phyloP scores from a whole-genome alignment of 2,888 invertebrate species.

The Sipha maydis region DNA sequence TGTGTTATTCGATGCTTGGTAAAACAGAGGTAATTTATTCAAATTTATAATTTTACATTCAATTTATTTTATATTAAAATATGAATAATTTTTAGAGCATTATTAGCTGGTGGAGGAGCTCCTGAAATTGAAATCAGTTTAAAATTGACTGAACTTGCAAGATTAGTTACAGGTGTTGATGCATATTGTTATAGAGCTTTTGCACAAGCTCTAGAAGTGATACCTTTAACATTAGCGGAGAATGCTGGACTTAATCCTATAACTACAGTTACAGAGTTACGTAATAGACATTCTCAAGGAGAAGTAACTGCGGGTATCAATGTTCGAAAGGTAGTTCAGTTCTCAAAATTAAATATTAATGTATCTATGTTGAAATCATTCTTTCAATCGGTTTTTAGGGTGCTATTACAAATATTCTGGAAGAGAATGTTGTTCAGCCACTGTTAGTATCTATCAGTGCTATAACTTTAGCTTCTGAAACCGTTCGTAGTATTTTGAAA shows the following conservation, averaged over 20 bases:
- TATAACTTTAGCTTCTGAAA: conserved; percentile 93
- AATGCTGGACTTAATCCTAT: conserved; percentile 94
- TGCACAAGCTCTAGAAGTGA: conserved; percentile 94
- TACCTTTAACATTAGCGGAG: conserved; percentile 90
- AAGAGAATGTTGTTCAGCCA: conserved; percentile 97
- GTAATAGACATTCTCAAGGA: conserved; percentile 90
- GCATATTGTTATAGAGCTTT: conserved; percentile 92
- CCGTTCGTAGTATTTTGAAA: conserved; percentile 96
- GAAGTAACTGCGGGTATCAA: conserved; percentile 92
- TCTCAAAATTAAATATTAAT: not conserved
- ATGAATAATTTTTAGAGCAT: conserved; percentile 70
- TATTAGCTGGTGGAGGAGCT: conserved; percentile 96
- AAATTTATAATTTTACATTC: not conserved
- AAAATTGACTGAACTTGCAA: conserved; percentile 81
- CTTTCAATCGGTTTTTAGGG: conserved; percentile 70
- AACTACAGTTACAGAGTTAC: conserved; percentile 94
- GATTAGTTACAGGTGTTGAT: conserved; percentile 88
- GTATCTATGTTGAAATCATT: not conserved
- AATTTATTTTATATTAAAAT: not conserved
- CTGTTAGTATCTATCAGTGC: conserved; percentile 94
- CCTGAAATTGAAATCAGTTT: conserved; percentile 96
- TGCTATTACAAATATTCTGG: conserved; percentile 93
- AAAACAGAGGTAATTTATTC: conserved; percentile 74
- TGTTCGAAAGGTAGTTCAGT: conserved; percentile 76
- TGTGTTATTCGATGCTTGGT: conserved; percentile 97